phyloP scores from a whole-genome alignment of 2,797 vertebrate genomes.

The Dallia pectoralis region DNA sequence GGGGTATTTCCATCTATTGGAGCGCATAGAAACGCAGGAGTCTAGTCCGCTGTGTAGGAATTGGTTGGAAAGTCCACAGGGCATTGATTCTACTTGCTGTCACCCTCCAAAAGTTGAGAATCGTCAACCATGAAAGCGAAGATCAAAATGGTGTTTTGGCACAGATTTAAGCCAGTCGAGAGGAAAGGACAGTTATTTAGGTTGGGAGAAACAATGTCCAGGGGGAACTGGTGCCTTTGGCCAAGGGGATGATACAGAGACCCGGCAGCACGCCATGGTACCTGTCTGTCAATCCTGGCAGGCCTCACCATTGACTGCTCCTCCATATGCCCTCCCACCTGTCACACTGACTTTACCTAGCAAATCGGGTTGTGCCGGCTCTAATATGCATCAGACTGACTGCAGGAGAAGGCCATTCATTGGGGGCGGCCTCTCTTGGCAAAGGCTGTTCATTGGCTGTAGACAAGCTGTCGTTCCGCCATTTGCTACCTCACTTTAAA shows the following conservation, averaged over 20 bases:
- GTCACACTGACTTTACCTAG: conserved; percentile 65
- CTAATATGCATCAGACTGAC: conserved; percentile 79
- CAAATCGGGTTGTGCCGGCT: conserved; percentile 63
- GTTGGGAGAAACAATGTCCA: conserved; percentile 20
- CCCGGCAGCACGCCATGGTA: conserved; percentile 48
- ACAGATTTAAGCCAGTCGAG: neutral
- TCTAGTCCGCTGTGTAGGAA: neutral
- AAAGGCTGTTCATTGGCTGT: conserved; percentile 59
- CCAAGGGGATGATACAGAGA: conserved; percentile 35
- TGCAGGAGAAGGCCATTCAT: conserved; percentile 70
- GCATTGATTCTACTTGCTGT: neutral
- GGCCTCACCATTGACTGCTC: conserved; percentile 60
- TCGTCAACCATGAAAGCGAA: neutral
- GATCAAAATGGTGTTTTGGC: neutral
- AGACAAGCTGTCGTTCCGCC: conserved; percentile 47
- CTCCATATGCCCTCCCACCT: conserved; percentile 67
- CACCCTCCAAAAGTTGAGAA: neutral
- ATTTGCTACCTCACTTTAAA: conserved; percentile 58
- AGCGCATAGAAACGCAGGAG: neutral
- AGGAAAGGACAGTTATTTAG: neutral
- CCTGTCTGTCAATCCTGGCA: conserved; percentile 73
- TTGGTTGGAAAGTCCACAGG: neutral
- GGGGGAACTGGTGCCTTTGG: conserved; percentile 30
- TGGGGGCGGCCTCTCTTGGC: conserved; percentile 65
- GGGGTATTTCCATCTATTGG: neutral